phyloP scores from a whole-genome alignment of 2,113 vertebrate genomes.

The Pseudonaja textilis region DNA sequence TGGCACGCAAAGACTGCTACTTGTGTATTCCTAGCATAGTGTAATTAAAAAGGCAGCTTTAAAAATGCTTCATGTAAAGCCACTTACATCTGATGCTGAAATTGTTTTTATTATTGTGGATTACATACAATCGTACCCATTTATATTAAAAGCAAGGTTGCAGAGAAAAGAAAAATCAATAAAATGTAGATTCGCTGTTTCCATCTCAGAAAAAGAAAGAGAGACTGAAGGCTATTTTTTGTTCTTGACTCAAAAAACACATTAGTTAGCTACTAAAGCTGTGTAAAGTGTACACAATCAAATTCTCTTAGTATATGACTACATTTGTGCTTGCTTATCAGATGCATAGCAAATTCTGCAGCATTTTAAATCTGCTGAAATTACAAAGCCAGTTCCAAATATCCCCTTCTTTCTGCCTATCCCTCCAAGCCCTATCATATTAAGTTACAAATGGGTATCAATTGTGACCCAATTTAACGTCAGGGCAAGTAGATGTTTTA shows the following conservation, averaged over 20 bases:
- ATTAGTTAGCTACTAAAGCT: background rate
- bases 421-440: slow-evolving; percentile 52
- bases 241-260: background rate
- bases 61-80: background rate
- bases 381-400: slow-evolving; percentile 29
- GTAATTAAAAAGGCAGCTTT: background rate
- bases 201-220: background rate
- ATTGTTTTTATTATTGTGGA: background rate
- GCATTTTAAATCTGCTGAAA: background rate
- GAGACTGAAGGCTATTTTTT: background rate
- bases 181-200: background rate
- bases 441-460: slow-evolving; percentile 65
- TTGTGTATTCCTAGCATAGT: background rate
- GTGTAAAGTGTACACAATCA: background rate
- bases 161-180: background rate
- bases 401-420: slow-evolving; percentile 31
- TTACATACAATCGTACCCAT: background rate
- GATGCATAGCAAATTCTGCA: background rate
- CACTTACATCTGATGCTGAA: background rate
- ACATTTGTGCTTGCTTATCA: background rate
- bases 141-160: background rate
- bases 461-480: slow-evolving; percentile 64
- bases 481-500: slow-evolving; percentile 73
- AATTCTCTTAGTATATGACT: background rate
- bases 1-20: background rate